Evolutionary conservation across 1,140 invertebrate genomes (phyloP), one percentile per base, ranked within the genome.

Genomic region (Gyrodactylus salaris): DNA sequence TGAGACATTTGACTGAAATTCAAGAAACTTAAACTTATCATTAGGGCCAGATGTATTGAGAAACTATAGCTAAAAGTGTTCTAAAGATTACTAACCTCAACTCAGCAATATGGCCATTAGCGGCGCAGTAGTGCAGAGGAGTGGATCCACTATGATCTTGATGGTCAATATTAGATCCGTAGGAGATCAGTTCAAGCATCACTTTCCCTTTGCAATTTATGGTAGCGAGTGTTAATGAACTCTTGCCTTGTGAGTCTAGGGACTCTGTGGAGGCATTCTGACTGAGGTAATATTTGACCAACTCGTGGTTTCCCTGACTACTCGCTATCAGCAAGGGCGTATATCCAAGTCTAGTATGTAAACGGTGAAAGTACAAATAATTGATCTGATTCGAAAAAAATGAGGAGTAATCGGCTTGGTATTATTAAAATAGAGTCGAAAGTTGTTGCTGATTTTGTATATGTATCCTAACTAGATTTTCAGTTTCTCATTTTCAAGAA

Each of bases 211-310:
- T 84, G 76, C 89, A 89, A 81, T 92, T 88, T 1, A 88, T 87
- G 21, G 88, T 87, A 1, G 89, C 88, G 19, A 90, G 87, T 70
- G 83, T 83, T 1, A 85, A 78, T 1, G 84, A 90, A 0, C 89
- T 94, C 54, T 90, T 84, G 23, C 91, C 91, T 80, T 93, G 89
- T 21, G 85, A 85, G 78, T 91, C 89, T 78, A 91, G 89, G 74
- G 86, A 87, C 80, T 91, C 88, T 23, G 89, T 87, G 77, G 88
- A 88, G 76, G 88, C 88, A 24, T 88, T 88, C 88, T 88, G 89
- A 79, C 89, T 89, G 26, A 91, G 80, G 25, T 91, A 79, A 54
- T 89, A 80, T 68, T 86, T 85, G 0, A 90, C 87, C 24, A 90
- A 87, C 20, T 69, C 34, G 68, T 34, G 26, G 21, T 27, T 22